These are phyloP conservation scores for Prunella strophiata DNA, from an alignment of 2,797 vertebrate genomes.

Conservation along the genomic window DNA sequence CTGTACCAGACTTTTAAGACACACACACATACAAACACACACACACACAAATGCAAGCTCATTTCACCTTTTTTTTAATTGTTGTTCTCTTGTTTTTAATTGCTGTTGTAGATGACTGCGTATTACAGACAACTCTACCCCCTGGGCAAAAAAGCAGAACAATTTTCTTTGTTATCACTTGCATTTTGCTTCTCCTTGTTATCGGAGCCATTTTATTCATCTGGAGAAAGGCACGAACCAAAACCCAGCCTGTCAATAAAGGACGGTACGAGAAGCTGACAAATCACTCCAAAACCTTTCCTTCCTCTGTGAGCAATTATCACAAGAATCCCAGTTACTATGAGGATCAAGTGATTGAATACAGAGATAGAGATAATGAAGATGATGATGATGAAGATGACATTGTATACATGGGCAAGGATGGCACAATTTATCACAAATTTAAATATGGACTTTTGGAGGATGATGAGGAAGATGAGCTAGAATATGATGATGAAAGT, in stretches of 20 bases:
- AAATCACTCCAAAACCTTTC: conserved; percentile 55
- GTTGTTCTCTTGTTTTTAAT: not conserved
- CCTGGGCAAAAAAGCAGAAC: conserved; percentile 11
- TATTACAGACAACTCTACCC: conserved; percentile 66
- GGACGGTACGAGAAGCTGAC: conserved; percentile 82
- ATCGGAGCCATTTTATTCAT: conserved; percentile 77
- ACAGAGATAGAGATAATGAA: conserved; percentile 80
- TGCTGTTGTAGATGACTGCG: conserved; percentile 80
- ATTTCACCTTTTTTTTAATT: not conserved
- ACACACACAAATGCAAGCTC: not conserved
- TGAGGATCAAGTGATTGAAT: conserved; percentile 84
- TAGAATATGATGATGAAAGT: conserved; percentile 94
- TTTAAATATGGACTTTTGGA: conserved; percentile 91
- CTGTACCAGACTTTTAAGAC: not conserved
- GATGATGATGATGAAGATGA: conserved; percentile 84
- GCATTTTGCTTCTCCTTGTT: conserved; percentile 77
- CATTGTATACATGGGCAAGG: conserved; percentile 93
- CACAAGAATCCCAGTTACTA: conserved; percentile 58
- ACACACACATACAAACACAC: not conserved
- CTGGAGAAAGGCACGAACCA: conserved; percentile 77
- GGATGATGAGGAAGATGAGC: conserved; percentile 88
- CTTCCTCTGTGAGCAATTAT: conserved; percentile 72
- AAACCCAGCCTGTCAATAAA: conserved; percentile 58
- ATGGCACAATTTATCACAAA: conserved; percentile 91
- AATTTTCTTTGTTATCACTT: conserved; percentile 71